phyloP scores from a whole-genome alignment of 1,140 invertebrate species.

The Lethocerus indicus region DNA sequence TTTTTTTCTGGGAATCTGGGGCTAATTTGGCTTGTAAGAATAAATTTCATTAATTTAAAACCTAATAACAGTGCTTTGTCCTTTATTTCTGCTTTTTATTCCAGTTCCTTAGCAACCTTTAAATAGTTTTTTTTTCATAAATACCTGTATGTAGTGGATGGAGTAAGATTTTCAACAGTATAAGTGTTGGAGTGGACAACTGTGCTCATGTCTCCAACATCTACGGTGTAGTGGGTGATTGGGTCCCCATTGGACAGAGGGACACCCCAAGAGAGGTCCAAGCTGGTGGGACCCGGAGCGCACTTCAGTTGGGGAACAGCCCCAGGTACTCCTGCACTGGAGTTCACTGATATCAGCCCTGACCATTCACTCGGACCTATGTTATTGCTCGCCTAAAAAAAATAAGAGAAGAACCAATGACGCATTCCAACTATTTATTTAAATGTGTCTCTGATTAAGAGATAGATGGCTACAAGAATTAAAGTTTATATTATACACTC shows the following conservation, averaged over 20 bases:
- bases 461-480: too few relatives aligned
- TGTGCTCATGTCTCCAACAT: conserved; percentile 42
- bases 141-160: conserved; percentile 38
- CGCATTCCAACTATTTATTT: too few relatives aligned
- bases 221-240: conserved; percentile 58
- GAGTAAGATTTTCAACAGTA: conserved; percentile 29
- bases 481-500: too few relatives aligned
- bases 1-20: too few relatives aligned
- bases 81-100: background rate
- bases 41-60: too few relatives aligned
- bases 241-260: conserved; percentile 51
- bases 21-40: too few relatives aligned
- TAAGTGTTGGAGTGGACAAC: conserved; percentile 30
- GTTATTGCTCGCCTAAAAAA: conserved; percentile 45
- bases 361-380: conserved; percentile 58
- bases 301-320: conserved; percentile 31
- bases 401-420: background rate
- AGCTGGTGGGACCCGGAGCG: conserved; percentile 31
- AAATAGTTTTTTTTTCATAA: conserved; percentile 9
- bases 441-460: too few relatives aligned
- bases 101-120: background rate
- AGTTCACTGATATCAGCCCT: conserved; percentile 32
- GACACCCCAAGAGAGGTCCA: conserved; percentile 50
- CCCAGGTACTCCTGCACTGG: conserved; percentile 54
- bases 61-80: too few relatives aligned